Evolutionary conservation across 2,888 invertebrate species (phyloP).

Genomic region (Eumerus sabulonum): DNA sequence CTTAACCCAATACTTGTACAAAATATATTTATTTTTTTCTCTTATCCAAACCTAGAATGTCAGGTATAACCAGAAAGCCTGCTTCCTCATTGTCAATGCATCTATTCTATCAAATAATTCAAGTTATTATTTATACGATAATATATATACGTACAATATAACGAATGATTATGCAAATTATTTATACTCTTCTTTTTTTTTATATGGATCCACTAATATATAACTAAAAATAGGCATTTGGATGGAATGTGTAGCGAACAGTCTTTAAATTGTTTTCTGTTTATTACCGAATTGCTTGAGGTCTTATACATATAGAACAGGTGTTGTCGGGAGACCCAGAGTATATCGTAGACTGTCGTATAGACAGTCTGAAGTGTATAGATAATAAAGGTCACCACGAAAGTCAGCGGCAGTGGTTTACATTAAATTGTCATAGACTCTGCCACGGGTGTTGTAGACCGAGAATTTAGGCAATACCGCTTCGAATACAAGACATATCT

Average conservation of each 20-base stretch:
- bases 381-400: slow-evolving; percentile 49
- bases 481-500: too few relatives aligned
- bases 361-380: slow-evolving; percentile 37
- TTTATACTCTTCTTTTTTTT: slow-evolving; percentile 49
- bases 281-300: slow-evolving; percentile 39
- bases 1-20: slow-evolving; percentile 47
- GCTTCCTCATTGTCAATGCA: too few relatives aligned
- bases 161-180: slow-evolving; percentile 63
- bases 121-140: too few relatives aligned
- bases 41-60: too few relatives aligned
- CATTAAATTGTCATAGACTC: neutral
- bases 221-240: slow-evolving; percentile 66
- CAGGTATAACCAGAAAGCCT: too few relatives aligned
- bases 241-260: slow-evolving; percentile 51
- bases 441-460: too few relatives aligned
- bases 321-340: slow-evolving; percentile 46
- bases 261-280: slow-evolving; percentile 53
- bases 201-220: slow-evolving; percentile 57
- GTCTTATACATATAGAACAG: slow-evolving; percentile 53
- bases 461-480: too few relatives aligned
- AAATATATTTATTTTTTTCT: neutral
- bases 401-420: slow-evolving; percentile 29
- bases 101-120: too few relatives aligned
- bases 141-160: slow-evolving; percentile 34
- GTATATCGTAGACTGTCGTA: slow-evolving; percentile 16